These are phyloP conservation scores for Sminthopsis crassicaudata DNA, from an alignment of 2,113 vertebrate genomes.

Conservation along the genomic window DNA sequence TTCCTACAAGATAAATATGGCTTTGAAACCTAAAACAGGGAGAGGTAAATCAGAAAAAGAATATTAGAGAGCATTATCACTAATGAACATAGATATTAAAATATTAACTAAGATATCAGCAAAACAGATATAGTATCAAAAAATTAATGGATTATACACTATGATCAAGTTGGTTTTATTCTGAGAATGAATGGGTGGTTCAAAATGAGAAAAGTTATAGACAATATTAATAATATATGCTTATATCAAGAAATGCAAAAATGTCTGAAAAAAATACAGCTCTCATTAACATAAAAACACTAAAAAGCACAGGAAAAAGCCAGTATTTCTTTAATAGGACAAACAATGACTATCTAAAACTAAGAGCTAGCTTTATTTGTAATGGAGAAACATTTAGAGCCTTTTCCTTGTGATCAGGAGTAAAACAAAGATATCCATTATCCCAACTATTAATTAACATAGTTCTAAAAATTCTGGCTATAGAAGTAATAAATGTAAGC, in stretches of 20 bases:
- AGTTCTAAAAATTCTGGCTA: neutral
- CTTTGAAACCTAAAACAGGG: neutral
- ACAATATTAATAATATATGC: neutral
- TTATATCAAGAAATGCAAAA: neutral
- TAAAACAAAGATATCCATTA: neutral
- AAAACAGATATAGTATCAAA: neutral
- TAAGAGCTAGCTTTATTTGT: neutral
- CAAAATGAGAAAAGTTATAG: neutral
- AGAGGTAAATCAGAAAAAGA: neutral
- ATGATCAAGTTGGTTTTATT: neutral
- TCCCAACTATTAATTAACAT: neutral
- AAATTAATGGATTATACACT: neutral
- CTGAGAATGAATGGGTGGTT: neutral
- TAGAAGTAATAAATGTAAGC: neutral
- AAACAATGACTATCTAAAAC: neutral
- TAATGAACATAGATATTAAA: neutral
- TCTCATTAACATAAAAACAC: neutral
- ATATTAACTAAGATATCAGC: neutral
- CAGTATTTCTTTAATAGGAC: neutral
- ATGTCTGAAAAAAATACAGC: neutral
- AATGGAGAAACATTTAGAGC: neutral
- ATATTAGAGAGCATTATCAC: neutral
- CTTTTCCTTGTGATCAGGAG: neutral
- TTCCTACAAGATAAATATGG: neutral
- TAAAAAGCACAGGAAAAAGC: neutral